Conservation (phyloP, 2,888 invertebrate species). For the Eustalomyia histrio region DNA sequence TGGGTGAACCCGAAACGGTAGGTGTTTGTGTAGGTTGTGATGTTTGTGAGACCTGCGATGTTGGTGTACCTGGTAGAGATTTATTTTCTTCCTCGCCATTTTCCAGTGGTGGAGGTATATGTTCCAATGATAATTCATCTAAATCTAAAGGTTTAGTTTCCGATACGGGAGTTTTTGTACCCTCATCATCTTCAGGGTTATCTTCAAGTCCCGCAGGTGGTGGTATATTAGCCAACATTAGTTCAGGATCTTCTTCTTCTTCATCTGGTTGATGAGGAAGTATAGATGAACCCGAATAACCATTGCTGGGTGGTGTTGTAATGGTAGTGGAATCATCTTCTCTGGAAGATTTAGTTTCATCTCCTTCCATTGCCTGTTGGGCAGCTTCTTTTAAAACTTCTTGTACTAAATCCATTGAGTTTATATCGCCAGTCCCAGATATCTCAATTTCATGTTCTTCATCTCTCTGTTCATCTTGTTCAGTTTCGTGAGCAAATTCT, state of each 20-base stretch:
- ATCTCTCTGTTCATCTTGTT: slow-evolving; percentile 42
- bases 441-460: slow-evolving; percentile 52
- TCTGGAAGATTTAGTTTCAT: slow-evolving; percentile 73
- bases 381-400: slow-evolving; percentile 62
- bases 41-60: slow-evolving; percentile 70
- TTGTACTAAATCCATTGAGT: slow-evolving; percentile 62
- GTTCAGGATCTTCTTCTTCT: slow-evolving; percentile 71
- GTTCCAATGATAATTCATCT: slow-evolving; percentile 66
- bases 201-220: slow-evolving; percentile 72
- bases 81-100: slow-evolving; percentile 48
- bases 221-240: slow-evolving; percentile 71
- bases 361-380: slow-evolving; percentile 61
- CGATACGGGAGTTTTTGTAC: slow-evolving; percentile 61
- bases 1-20: slow-evolving; percentile 65
- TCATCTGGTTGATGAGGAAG: slow-evolving; percentile 75
- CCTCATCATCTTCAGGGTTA: slow-evolving; percentile 56
- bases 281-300: slow-evolving; percentile 76
- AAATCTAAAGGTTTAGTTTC: slow-evolving; percentile 65
- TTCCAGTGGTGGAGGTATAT: slow-evolving; percentile 55
- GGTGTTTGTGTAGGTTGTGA: slow-evolving; percentile 67
- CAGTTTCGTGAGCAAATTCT: slow-evolving; percentile 63
- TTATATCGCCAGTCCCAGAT: slow-evolving; percentile 67
- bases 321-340: slow-evolving; percentile 78
- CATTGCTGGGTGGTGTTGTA: slow-evolving; percentile 78
- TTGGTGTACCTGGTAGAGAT: slow-evolving; percentile 69